Evolutionary conservation across 64 coral and sea anemone species (phyloP).

Genomic region (Actinia tenebrosa): DNA sequence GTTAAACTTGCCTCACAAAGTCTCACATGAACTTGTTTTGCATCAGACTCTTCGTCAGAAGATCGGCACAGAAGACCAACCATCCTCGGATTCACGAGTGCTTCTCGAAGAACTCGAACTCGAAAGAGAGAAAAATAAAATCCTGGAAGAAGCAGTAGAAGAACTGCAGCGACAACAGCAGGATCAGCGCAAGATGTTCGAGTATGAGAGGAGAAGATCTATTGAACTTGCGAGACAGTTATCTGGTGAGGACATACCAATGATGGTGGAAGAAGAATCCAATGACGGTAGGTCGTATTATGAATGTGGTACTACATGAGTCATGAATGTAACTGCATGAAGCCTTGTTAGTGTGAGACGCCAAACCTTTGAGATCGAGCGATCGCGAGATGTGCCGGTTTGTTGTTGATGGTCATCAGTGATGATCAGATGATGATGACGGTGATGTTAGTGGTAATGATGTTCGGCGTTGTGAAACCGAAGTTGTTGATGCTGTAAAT

Average conservation of each 20-base stretch:
- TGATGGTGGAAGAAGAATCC: conserved; percentile 12
- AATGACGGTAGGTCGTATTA: not conserved
- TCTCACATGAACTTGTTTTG: not conserved
- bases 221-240: conserved; percentile 25
- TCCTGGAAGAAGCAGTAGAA: conserved; percentile 3
- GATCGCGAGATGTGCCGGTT: no score
- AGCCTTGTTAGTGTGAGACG: not conserved
- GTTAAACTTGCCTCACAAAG: no score
- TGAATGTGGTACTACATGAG: no score
- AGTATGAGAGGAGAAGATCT: conserved; percentile 20
- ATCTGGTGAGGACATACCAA: conserved; percentile 17
- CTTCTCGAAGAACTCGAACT: conserved; percentile 23
- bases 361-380: no score
- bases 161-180: conserved; percentile 1
- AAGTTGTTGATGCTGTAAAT: no score
- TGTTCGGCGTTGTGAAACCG: no score
- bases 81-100: not conserved
- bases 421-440: no score
- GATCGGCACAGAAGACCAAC: not conserved
- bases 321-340: no score
- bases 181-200: not conserved
- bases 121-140: conserved; percentile 22
- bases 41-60: conserved; percentile 6
- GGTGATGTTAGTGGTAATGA: no score
- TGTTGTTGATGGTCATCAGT: no score